Evolutionary conservation across 2,888 invertebrate genomes (phyloP).

Genomic region (Agrypnus murinus): DNA sequence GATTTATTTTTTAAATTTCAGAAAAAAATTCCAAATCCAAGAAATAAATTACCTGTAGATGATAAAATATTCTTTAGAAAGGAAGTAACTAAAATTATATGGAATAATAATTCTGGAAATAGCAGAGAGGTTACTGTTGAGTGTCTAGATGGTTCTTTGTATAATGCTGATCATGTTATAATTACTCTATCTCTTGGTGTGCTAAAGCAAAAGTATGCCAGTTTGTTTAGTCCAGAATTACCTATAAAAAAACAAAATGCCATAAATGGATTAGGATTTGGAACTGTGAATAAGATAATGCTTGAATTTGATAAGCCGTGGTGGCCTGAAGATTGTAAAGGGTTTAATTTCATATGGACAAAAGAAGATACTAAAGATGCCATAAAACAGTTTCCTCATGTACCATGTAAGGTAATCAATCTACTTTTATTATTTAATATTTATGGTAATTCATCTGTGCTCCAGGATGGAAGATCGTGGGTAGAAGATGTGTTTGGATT

Average conservation of each 20-base stretch:
- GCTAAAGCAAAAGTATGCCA: slow-evolving; percentile 75
- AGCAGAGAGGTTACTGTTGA: slow-evolving; percentile 68
- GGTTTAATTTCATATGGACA: slow-evolving; percentile 77
- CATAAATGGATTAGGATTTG: slow-evolving; percentile 77
- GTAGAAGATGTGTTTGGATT: slow-evolving; percentile 80
- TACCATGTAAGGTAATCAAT: slow-evolving; percentile 47
- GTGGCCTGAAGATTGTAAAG: slow-evolving; percentile 76
- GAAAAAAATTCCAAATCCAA: slow-evolving; percentile 64
- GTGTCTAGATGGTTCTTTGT: slow-evolving; percentile 73
- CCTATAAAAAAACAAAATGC: slow-evolving; percentile 73
- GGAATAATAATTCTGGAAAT: slow-evolving; percentile 56
- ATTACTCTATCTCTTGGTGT: slow-evolving; percentile 82
- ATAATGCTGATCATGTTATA: slow-evolving; percentile 78
- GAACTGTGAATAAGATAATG: slow-evolving; percentile 80
- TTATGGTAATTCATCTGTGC: slow-evolving; percentile 8
- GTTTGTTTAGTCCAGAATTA: slow-evolving; percentile 75
- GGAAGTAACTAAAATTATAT: slow-evolving; percentile 64
- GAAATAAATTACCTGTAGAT: slow-evolving; percentile 61
- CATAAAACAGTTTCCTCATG: slow-evolving; percentile 61
- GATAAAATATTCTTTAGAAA: slow-evolving; percentile 66
- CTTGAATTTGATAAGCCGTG: slow-evolving; percentile 78
- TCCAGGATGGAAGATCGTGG: slow-evolving; percentile 74
- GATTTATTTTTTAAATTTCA: slow-evolving; percentile 43
- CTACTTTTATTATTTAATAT: slow-evolving; percentile 11
- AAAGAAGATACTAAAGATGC: slow-evolving; percentile 69